Base-by-base conservation (phyloP, 2,113 vertebrate species). In the Pogona vitticeps region DNA sequence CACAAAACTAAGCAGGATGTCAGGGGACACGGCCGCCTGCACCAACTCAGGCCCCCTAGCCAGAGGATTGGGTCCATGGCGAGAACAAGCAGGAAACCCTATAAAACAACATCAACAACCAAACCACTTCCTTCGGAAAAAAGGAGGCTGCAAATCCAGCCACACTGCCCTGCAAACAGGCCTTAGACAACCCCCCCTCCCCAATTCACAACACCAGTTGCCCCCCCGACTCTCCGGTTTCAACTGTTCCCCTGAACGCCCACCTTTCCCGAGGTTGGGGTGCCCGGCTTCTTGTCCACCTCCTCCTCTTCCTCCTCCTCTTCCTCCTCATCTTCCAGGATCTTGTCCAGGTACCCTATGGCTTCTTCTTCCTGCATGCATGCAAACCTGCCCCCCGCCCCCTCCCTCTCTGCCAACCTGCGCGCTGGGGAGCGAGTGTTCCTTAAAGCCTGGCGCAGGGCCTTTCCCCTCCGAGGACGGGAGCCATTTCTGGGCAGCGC, bases 221-320 rank as follows among this genome's bases (percentile, higher is more conserved):
- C n/a, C n/a, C n/a, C n/a, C n/a, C n/a, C n/a, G n/a, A n/a, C n/a
- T n/a, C n/a, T n/a, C n/a, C n/a, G n/a, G n/a, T n/a, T n/a, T n/a
- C 18, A 17, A 7, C 23, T 23, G 80, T n/a, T n/a, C n/a, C n/a
- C n/a, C n/a, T n/a, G n/a, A n/a, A n/a, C 10, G 94, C 97, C 97
- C 98, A 99, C 98, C 98, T 99, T 98, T 92, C 98, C 90, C 84
- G 96, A 97, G 90, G 95, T 95, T 92, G 97, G 97, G 80, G 95
- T 95, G 85, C 97, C 65, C 1, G 14, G 13, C 13, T 52, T 15
- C 13, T 94, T 26, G 18, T 18, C 96, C 92, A 98, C 97, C 95
- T 97, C 97, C 95, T 97, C 97, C 94, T 98, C 98, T n/a, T n/a
- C n/a, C n/a, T n/a, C n/a, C 91, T 98, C n/a, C n/a, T n/a, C n/a